phyloP scores from a whole-genome alignment of 2,797 vertebrate species.

The Coregonus sp. region DNA sequence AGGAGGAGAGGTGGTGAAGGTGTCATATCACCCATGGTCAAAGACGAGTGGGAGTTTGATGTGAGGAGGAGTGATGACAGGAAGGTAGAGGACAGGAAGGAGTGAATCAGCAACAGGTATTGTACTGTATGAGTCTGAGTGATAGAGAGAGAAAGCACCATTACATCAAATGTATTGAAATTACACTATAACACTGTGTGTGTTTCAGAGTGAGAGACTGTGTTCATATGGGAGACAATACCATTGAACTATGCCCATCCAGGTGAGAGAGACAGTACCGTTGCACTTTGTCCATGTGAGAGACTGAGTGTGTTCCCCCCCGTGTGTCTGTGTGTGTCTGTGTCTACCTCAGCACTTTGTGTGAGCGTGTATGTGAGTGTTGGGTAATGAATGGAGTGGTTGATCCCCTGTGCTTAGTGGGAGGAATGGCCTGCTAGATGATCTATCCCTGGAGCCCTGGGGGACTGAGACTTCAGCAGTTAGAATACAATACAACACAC shows the following conservation, averaged over 20 bases:
- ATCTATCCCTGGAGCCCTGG: constrained; percentile 19
- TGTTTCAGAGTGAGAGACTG: constrained; percentile 9
- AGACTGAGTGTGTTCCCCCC: neutral
- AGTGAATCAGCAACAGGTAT: neutral
- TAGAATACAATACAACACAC: constrained; percentile 14
- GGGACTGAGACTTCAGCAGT: constrained; percentile 18
- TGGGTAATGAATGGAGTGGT: constrained; percentile 10
- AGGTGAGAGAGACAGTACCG: no score
- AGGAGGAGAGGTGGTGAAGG: neutral
- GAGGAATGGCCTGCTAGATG: constrained; percentile 37
- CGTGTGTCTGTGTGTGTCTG: constrained; percentile 16
- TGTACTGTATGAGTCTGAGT: neutral
- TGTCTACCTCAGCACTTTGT: neutral
- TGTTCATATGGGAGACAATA: neutral
- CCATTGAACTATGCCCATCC: no score
- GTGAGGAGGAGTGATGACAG: neutral
- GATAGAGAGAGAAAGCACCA: no score
- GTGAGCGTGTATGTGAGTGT: no score
- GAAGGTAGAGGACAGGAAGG: neutral
- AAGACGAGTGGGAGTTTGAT: neutral
- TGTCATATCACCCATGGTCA: constrained; percentile 1
- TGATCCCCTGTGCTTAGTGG: constrained; percentile 32
- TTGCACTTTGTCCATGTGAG: constrained; percentile 2
- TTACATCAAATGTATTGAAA: no score
- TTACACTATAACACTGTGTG: constrained; percentile 7